Conservation (phyloP, 2,113 vertebrate species). For the Syrmaticus mikado region DNA sequence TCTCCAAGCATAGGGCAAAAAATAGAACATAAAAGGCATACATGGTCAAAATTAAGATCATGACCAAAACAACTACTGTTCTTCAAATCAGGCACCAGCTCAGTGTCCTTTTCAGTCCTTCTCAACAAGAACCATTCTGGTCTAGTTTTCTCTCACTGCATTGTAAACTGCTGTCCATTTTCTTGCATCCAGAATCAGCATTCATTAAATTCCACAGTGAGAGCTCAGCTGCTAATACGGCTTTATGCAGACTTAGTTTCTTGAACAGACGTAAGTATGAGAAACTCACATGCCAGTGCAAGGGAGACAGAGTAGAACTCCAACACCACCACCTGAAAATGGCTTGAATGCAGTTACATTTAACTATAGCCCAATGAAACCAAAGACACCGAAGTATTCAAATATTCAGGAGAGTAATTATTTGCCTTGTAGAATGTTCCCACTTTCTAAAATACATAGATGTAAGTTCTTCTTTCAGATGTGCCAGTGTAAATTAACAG, state of each 20-base stretch:
- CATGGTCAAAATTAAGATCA: neutral
- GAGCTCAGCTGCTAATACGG: neutral
- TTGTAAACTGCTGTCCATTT: neutral
- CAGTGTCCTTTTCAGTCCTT: neutral
- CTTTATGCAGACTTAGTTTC: neutral
- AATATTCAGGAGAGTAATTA: conserved; percentile 3
- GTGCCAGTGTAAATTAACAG: neutral
- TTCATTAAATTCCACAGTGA: neutral
- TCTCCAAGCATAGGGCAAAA: neutral
- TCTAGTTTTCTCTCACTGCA: neutral
- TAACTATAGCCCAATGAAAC: conserved; percentile 19
- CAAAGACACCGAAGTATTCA: neutral
- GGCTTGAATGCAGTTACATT: neutral
- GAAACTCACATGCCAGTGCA: neutral
- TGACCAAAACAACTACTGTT: neutral
- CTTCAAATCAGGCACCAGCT: neutral
- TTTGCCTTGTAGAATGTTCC: conserved; percentile 4
- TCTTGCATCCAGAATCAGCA: neutral
- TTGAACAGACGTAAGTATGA: neutral
- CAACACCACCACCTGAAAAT: neutral
- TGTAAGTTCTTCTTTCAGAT: conserved; percentile 20
- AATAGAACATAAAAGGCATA: neutral
- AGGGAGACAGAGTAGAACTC: neutral
- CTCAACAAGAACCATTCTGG: neutral
- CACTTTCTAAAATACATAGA: neutral